Evolutionary conservation across 2,797 vertebrate genomes (phyloP).

Genomic region (Coilia nasus): DNA sequence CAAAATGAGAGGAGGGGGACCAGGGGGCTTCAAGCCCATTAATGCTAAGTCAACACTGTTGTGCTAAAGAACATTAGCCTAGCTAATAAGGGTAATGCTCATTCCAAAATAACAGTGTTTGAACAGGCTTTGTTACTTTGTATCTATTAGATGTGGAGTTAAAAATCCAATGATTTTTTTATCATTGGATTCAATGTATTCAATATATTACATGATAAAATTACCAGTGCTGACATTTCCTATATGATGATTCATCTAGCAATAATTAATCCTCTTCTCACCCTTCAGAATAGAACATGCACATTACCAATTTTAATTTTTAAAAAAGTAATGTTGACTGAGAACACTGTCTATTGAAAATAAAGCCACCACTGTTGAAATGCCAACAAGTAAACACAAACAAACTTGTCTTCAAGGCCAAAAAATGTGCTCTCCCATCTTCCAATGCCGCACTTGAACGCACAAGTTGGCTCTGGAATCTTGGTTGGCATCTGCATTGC

Average conservation of each 20-base stretch:
- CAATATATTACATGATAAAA: not conserved
- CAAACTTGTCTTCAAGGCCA: constrained; percentile 30
- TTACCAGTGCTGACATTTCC: constrained; percentile 6
- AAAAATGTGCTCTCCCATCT: not conserved
- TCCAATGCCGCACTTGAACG: not conserved
- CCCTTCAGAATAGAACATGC: constrained; percentile 11
- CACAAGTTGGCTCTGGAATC: constrained; percentile 17
- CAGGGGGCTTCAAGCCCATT: not conserved
- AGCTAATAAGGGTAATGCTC: not conserved
- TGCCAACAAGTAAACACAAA: constrained; percentile 19
- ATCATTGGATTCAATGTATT: not conserved
- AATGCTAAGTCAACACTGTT: not conserved
- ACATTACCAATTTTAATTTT: constrained; percentile 1
- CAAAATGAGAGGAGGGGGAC: not conserved
- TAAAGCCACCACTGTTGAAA: not conserved
- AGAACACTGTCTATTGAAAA: constrained; percentile 11
- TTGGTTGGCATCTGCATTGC: constrained; percentile 43
- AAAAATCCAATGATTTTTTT: not conserved
- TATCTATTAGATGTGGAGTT: not conserved
- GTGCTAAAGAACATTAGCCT: not conserved
- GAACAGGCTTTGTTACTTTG: not conserved
- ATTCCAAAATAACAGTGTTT: not conserved
- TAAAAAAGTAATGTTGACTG: not conserved
- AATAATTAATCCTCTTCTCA: constrained; percentile 18
- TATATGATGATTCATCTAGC: constrained; percentile 18